Base-by-base conservation (phyloP, 1,140 invertebrate species). In the Leptinotarsa texana region DNA sequence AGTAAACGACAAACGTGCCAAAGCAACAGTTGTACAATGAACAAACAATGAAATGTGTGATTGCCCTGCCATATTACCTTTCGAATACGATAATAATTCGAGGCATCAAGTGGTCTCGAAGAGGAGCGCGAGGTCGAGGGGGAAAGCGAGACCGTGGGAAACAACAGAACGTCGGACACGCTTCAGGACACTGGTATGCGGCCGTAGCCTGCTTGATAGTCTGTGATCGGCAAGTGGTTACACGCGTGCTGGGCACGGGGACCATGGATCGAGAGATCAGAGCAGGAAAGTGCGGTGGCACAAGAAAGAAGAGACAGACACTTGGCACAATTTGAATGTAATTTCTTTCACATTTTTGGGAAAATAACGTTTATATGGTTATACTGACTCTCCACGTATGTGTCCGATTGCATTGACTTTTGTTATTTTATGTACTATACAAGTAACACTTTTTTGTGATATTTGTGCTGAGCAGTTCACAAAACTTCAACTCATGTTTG, bases 111-210 rank as follows among this genome's bases (percentile, higher is more conserved):
- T 74, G 51, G 51, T 57, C 51, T 57, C 51, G 27, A 21, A 13
- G 63, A 21, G 21, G 63, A 65, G 13, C 61, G 63, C 63, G 66
- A 51, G 69, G 65, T 42, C 48, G 49, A 74, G 71, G 73, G 75
- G 63, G 75, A 61, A 61, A 73, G 67, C 69, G 73, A 74, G 65
- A 79, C 75, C 78, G 78, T 80, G 77, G 77, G 79, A 80, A 80
- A 69, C 75, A 75, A 72, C 65, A 33, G 71, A 76, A 73, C 61
- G 70, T 65, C 63, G 75, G 77, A 78, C 77, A 78, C 77, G 77
- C 77, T 78, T 72, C 77, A 75, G 63, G 73, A 74, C 48, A 78
- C 66, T 72, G 77, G 77, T 74, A 78, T 78, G 77, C 69, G 72
- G 74, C 72, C 77, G 72, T 63, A 73, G 73, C 73, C 69, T 65